A percentile compares a stretch with the other conserved stretches of the same genome.
phyloP scores from a whole-genome alignment of 2,888 invertebrate species.

The Margaritifera margaritifera region DNA sequence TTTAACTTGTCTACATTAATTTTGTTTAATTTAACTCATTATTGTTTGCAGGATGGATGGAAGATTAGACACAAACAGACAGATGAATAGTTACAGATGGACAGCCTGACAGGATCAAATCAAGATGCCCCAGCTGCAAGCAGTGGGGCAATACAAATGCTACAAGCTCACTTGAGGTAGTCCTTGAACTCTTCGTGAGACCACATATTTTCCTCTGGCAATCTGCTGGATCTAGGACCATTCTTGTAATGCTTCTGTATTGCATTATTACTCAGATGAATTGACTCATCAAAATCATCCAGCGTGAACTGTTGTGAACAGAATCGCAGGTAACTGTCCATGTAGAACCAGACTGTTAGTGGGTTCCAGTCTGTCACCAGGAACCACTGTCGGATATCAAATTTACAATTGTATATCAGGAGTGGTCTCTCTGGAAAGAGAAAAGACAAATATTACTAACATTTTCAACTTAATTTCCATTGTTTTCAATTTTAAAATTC shows the following conservation, averaged over 20 bases:
- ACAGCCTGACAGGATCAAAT: too few species aligned
- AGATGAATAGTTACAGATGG: too few species aligned
- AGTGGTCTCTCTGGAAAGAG: conserved; percentile 86
- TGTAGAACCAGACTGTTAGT: conserved; percentile 93
- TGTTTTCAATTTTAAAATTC: background rate
- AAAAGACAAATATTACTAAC: conserved; percentile 49
- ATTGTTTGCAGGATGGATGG: too few species aligned
- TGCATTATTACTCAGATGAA: conserved; percentile 94
- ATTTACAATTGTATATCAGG: conserved; percentile 91
- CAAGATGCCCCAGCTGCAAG: too few species aligned
- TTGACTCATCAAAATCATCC: conserved; percentile 86
- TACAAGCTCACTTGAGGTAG: conserved; percentile 77
- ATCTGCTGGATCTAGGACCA: conserved; percentile 75
- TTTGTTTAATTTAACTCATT: too few species aligned
- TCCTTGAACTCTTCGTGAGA: conserved; percentile 81
- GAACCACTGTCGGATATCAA: conserved; percentile 97
- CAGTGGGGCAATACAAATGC: background rate
- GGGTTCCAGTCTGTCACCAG: conserved; percentile 92
- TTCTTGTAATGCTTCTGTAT: conserved; percentile 87
- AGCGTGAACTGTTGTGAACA: conserved; percentile 84
- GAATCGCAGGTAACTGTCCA: conserved; percentile 92
- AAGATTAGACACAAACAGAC: too few species aligned
- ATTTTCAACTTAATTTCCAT: background rate
- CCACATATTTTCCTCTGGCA: conserved; percentile 91
- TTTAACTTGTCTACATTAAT: too few species aligned